Base-by-base conservation (phyloP, 2,797 vertebrate species). In the Mareca strepera region DNA sequence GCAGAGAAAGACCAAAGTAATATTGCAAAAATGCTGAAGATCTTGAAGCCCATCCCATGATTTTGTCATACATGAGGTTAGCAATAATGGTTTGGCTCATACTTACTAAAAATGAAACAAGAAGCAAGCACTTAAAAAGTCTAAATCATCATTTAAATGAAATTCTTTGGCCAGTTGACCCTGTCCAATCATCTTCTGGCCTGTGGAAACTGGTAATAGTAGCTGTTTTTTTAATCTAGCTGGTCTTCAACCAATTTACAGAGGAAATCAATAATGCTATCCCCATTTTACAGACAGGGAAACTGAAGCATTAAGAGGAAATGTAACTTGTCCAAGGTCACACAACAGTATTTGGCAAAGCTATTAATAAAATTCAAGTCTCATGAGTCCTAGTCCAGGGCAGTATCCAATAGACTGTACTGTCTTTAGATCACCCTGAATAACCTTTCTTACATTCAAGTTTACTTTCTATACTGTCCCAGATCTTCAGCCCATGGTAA, bases 331-430 rank as follows among this genome's bases (percentile, higher is more conserved):
- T 62, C 77, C 93, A 95, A 96, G 94, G 94, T 95, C 94, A 94
- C 70, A 66, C 37, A 94, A 86, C 35, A 70, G 86, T 74, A 91
- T 88, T 74, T 92, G 93, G 88, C 74, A 94, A 94, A 90, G 88
- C 93, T 96, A 96, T 93, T 93, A 95, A 95, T 94, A 96, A 92
- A 95, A 88, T 39, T 10, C 9, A 86, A 81, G 90, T 93, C 94
- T 95, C 94, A 52, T 33, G 94, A 88, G 92, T 85, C 75, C 81
- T 79, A 66, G 83, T 90, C 81, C 81, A 52, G 75, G 64, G 92
- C 77, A 88, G 74, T 93, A 94, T 95, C 83, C 81, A 90, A 92
- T 93, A 95, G 81, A 92, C 43, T 85, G 82, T 59, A 93, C 78
- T 93, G 88, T 94, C 83, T 90, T 90, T 94, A 94, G 90, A 95